Percentiles rank a stretch among this genome's conserved stretches.
These are phyloP conservation scores for Todiramphus chloris DNA, from an alignment of 2,113 vertebrate species.

Conservation along the genomic window DNA sequence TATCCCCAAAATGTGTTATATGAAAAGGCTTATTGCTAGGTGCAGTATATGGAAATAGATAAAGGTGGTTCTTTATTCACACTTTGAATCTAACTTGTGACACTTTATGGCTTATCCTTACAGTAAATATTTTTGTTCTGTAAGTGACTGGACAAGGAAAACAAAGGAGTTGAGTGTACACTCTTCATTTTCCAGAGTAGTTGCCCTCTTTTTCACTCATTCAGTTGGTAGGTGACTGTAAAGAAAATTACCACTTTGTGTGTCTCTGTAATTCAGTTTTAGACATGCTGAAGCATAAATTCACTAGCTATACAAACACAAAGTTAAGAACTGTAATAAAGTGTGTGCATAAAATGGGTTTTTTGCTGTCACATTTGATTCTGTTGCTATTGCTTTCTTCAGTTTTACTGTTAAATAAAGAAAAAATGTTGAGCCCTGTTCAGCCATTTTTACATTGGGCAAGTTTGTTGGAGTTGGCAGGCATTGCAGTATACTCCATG, in stretches of 20 bases:
- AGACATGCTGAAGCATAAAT: constrained; percentile 29
- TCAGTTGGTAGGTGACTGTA: neutral
- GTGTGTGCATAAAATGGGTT: neutral
- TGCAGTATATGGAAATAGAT: neutral
- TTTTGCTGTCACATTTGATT: constrained; percentile 48
- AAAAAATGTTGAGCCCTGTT: neutral
- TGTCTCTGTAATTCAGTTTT: constrained; percentile 4
- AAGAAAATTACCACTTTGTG: neutral
- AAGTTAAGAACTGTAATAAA: constrained; percentile 56
- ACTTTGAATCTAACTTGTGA: neutral
- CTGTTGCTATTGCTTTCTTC: constrained; percentile 9
- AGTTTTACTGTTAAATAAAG: constrained; percentile 8
- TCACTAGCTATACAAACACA: neutral
- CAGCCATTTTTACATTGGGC: neutral
- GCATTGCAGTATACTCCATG: fast-evolving
- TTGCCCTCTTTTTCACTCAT: neutral
- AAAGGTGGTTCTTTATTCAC: neutral
- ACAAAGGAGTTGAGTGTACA: neutral
- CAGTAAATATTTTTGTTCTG: neutral
- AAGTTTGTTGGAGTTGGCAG: neutral
- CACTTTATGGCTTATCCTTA: neutral
- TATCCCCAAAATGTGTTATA: neutral
- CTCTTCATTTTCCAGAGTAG: neutral
- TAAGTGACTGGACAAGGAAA: neutral
- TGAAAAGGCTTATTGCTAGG: neutral